Evolutionary conservation across 2,113 vertebrate species (phyloP).

Genomic region (Cyprinodon brontotheroides): DNA sequence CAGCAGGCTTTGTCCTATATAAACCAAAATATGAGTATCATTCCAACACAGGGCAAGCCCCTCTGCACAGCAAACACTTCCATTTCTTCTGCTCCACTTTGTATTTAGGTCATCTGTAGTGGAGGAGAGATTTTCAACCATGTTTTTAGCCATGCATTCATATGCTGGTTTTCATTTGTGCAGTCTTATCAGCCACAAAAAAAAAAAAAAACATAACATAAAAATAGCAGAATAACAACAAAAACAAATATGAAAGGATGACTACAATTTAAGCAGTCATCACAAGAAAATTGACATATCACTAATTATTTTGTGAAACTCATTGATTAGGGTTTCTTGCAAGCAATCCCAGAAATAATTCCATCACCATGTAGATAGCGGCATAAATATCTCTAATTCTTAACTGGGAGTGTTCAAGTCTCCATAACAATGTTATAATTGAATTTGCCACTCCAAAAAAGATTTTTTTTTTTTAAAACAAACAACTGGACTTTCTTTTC

Average conservation of each 20-base stretch:
- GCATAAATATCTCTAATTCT: too few relatives aligned
- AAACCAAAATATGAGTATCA: constrained; percentile 77
- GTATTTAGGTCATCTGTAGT: constrained; percentile 71
- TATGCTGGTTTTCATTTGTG: neutral
- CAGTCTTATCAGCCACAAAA: neutral
- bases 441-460: too few relatives aligned
- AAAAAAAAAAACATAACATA: neutral
- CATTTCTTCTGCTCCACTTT: constrained; percentile 76
- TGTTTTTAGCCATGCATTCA: neutral
- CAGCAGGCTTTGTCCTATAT: constrained; percentile 82
- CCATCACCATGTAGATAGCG: too few relatives aligned
- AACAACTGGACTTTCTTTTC: too few relatives aligned
- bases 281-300: neutral
- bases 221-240: neutral
- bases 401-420: too few relatives aligned
- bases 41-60: constrained; percentile 75
- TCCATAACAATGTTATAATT: too few relatives aligned
- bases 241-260: neutral
- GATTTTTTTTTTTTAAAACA: too few relatives aligned
- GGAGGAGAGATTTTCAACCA: constrained; percentile 33
- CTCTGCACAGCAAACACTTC: constrained; percentile 45
- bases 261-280: accelerated
- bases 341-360: neutral
- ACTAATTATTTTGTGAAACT: neutral
- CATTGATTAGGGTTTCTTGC: neutral